Evolutionary conservation across 2,113 vertebrate genomes (phyloP).

Genomic region (Larimichthys polyactis): DNA sequence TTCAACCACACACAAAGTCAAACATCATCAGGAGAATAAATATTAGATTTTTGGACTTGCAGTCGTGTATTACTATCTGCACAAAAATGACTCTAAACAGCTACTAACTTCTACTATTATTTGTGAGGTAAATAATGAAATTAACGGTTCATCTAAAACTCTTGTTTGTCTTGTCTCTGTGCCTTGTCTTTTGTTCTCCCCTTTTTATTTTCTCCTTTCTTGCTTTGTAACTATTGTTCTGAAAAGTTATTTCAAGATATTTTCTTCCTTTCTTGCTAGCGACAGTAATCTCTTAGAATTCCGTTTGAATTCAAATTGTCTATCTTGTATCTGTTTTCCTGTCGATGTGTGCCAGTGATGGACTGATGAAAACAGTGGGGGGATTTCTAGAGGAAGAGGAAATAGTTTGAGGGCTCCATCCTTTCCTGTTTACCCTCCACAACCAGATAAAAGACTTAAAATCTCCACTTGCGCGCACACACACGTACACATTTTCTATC

Average conservation of each 20-base stretch:
- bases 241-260: not conserved
- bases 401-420: slow-evolving; percentile 71
- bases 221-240: not conserved
- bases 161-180: not conserved
- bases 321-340: not conserved
- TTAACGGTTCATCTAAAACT: not conserved
- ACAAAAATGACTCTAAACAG: slow-evolving; percentile 6
- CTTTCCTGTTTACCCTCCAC: slow-evolving; percentile 80
- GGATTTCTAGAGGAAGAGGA: slow-evolving; percentile 66
- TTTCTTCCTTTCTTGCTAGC: not conserved
- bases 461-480: slow-evolving; percentile 13
- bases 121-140: not conserved
- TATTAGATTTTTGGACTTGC: not conserved
- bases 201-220: not conserved
- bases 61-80: not conserved
- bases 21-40: slow-evolving; percentile 12
- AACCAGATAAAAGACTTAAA: slow-evolving; percentile 59
- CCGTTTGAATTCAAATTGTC: not conserved
- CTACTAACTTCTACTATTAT: too few species aligned
- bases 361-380: slow-evolving; percentile 25
- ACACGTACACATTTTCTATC: slow-evolving; percentile 28
- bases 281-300: not conserved
- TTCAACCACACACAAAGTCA: not conserved
- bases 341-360: slow-evolving; percentile 37
- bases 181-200: not conserved